These are phyloP conservation scores for Dendrocincla tyrannina DNA, from an alignment of 2,797 vertebrate species.

Conservation along the genomic window DNA sequence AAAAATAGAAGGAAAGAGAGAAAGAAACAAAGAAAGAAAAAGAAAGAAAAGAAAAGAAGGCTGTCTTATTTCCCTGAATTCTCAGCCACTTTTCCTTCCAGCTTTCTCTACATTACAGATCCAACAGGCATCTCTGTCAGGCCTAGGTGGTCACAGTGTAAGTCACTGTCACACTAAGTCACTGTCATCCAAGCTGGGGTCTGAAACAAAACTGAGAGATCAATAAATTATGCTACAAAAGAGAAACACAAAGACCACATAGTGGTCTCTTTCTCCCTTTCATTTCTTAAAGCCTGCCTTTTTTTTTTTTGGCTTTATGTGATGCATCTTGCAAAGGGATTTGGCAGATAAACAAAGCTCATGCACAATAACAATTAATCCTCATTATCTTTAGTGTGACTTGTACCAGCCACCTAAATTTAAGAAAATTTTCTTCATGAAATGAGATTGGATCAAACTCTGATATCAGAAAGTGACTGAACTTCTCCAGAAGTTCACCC, in stretches of 20 bases:
- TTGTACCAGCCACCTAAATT: background rate
- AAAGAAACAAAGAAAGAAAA: background rate
- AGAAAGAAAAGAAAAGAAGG: background rate
- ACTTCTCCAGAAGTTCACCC: background rate
- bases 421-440: background rate
- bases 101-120: background rate
- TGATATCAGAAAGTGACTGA: background rate
- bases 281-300: background rate
- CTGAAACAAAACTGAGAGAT: conserved; percentile 12
- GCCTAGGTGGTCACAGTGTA: background rate
- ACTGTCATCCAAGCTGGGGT: background rate
- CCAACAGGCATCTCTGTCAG: conserved; percentile 46
- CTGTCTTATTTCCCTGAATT: background rate
- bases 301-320: background rate
- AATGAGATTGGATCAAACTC: background rate
- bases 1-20: background rate
- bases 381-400: background rate
- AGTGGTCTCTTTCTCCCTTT: background rate
- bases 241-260: background rate
- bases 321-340: background rate
- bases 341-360: conserved; percentile 3
- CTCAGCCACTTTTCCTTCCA: background rate
- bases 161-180: background rate
- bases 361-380: background rate
- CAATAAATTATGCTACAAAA: conserved; percentile 51